Conservation (phyloP, 2,113 vertebrate species). For the Gallinago media region DNA sequence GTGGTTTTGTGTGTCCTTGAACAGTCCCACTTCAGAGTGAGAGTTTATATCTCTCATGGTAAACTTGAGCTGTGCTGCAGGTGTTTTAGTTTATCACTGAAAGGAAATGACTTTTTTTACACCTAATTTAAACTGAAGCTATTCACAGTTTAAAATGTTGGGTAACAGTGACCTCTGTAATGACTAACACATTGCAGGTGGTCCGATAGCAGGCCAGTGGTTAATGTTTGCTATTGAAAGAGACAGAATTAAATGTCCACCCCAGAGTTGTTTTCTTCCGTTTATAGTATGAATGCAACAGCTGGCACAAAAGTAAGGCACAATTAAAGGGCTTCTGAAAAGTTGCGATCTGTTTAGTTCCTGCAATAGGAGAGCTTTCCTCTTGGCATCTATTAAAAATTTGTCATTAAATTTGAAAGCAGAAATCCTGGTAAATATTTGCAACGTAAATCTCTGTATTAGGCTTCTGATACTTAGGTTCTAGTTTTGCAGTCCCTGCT, state of each 20-base stretch:
- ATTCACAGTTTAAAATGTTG: constrained; percentile 96
- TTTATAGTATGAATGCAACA: constrained; percentile 74
- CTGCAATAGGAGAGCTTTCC: constrained; percentile 1
- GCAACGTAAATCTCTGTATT: background rate
- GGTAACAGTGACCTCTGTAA: constrained; percentile 94
- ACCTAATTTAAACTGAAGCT: constrained; percentile 99
- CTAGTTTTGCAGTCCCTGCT: background rate
- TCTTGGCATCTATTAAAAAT: constrained; percentile 7
- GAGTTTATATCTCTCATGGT: constrained; percentile 72
- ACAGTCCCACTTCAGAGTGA: constrained; percentile 49
- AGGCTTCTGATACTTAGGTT: background rate
- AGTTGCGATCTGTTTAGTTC: background rate
- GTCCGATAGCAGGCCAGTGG: constrained; percentile 85
- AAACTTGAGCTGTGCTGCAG: constrained; percentile 82
- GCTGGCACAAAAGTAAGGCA: constrained; percentile 59
- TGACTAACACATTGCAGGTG: constrained; percentile 97
- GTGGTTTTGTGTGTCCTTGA: constrained; percentile 30
- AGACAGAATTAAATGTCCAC: constrained; percentile 70
- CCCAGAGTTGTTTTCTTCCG: constrained; percentile 63
- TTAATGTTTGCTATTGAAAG: constrained; percentile 66
- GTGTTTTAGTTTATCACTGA: constrained; percentile 90
- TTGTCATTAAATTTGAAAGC: background rate
- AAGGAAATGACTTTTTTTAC: constrained; percentile 99
- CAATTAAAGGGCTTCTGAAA: constrained; percentile 40
- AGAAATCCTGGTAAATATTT: background rate